Evolutionary conservation across 2,797 vertebrate species (phyloP), one percentile per base, ranked within the genome.

Genomic region (Coendou prehensilis): DNA sequence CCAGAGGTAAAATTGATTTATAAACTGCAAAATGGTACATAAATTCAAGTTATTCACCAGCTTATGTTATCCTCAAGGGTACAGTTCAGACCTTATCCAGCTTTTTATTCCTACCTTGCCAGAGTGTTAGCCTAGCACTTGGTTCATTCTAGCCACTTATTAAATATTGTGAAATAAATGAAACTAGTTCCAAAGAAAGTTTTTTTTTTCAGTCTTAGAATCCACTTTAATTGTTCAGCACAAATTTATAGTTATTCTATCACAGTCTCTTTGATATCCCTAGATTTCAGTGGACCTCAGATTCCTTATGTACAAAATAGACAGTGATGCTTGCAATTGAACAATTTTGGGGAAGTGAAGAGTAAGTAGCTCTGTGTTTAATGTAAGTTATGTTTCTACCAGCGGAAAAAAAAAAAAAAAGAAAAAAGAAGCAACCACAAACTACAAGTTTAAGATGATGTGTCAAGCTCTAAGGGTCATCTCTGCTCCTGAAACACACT

Each of bases 11-110:
- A 92, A 91, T 1, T 91, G 75, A 96, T 80, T 96, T 96, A 94
- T 83, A 93, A 91, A 73, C 79, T 91, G 93, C 61, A 89, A 96
- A 96, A 78, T 91, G 67, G 22, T 93, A 84, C 47, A 63, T 87
- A 94, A 63, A 89, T 30, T 82, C 78, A 93, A 93, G 59, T 79
- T 89, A 86, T 89, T 96, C 45, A 47, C 61, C 61, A 76, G 50
- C 86, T 91, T 91, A 78, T 67, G 41, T 13, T 50, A 61, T 73
- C 73, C 90, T 86, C 67, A 71, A 93, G 47, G 67, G 81, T 59
- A 81, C 57, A 41, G 4, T 89, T 82, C 59, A 67, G 37, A 88
- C 4, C 14, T 90, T 73, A 69, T 33, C 92, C 37, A 91, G 50
- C 6, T 95, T 96, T 88, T 82, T 59, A 67, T 54, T 18, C 78